Conservation (phyloP, 2,113 vertebrate genomes). For the Mola mola region DNA sequence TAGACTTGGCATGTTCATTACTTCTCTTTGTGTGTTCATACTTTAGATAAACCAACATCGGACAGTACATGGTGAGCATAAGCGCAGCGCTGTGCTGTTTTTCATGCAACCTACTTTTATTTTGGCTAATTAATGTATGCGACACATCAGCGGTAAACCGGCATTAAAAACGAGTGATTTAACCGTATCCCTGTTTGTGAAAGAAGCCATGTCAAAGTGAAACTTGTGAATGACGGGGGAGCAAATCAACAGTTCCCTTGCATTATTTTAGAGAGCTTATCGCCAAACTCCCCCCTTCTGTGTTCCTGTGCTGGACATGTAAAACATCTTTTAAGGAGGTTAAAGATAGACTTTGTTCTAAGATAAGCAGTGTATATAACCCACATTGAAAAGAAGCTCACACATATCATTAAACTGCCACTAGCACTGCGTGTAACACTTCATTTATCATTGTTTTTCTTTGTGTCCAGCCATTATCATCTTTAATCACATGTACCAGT, state of each 20-base stretch:
- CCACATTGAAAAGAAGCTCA: constrained; percentile 22
- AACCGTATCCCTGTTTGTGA: not conserved
- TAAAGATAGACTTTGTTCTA: constrained; percentile 27
- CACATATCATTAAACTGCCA: not conserved
- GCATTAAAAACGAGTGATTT: constrained; percentile 32
- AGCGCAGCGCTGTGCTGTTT: constrained; percentile 32
- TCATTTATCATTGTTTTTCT: not conserved
- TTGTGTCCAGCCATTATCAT: too few relatives aligned
- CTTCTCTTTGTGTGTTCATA: constrained; percentile 56
- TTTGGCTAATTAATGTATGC: constrained; percentile 39
- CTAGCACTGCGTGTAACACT: not conserved
- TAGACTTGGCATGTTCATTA: constrained; percentile 63
- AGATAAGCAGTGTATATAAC: constrained; percentile 26
- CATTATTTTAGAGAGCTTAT: constrained; percentile 9
- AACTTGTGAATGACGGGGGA: constrained; percentile 8
- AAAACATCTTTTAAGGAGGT: constrained; percentile 1
- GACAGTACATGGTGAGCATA: constrained; percentile 29
- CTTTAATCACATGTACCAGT: too few relatives aligned
- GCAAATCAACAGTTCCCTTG: not conserved
- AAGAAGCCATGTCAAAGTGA: constrained; percentile 18
- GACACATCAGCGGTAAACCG: constrained; percentile 31
- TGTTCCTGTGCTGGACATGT: not conserved
- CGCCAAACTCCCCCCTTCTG: not conserved
- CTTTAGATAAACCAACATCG: constrained; percentile 53
- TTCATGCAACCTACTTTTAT: constrained; percentile 62